Evolutionary conservation across 1,140 invertebrate species (phyloP).

Genomic region (Melanaphis sacchari): DNA sequence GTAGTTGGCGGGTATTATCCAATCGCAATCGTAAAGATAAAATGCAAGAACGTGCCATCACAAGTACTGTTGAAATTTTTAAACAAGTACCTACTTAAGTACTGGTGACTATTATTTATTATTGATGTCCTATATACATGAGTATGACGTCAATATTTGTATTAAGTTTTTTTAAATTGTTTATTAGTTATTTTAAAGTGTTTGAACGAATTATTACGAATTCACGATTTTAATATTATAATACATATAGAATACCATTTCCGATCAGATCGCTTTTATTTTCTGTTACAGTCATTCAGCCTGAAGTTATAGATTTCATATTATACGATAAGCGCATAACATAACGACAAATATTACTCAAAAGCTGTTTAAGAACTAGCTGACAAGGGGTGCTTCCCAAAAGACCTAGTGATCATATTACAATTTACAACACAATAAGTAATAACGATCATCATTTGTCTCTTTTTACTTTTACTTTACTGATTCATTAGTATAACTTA

Average conservation of each 20-base stretch:
- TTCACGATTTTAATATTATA: background rate
- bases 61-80: background rate
- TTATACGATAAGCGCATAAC: background rate
- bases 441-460: background rate
- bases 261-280: background rate
- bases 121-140: background rate
- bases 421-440: background rate
- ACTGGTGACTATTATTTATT: background rate
- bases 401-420: background rate
- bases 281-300: background rate
- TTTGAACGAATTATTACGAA: conserved; percentile 5
- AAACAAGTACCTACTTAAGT: background rate
- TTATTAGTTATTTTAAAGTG: background rate
- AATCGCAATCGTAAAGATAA: background rate
- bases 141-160: background rate
- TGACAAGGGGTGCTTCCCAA: too few relatives aligned
- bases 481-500: background rate
- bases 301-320: background rate
- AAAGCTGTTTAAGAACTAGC: background rate
- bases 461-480: background rate
- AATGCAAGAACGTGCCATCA: background rate
- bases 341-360: background rate
- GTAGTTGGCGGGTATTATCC: background rate
- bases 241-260: background rate
- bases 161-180: background rate